Evolutionary conservation across 2,888 invertebrate genomes (phyloP), one percentile per base, ranked within the genome.

Genomic region (Polyommatus icarus): DNA sequence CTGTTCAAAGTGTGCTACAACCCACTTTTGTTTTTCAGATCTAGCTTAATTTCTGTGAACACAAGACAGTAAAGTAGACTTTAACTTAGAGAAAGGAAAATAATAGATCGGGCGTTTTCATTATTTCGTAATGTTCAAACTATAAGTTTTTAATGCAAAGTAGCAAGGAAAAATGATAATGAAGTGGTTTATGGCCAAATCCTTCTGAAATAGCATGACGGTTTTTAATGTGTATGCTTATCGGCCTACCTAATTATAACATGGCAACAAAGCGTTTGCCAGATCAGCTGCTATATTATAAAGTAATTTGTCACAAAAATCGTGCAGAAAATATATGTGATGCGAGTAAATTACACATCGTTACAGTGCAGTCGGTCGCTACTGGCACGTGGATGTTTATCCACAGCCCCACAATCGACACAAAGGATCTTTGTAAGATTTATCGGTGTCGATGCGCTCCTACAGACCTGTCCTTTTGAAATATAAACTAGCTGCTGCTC

Each of bases 381-480:
- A 54, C 54, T 54, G 54, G 54, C 50, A 71, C 54, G 57, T 36
- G 57, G 72, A 59, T 77, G 77, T 77, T 77, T 77, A 72, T 71
- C 24, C 72, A 57, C 32, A 72, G 77, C 71, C 72, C 57, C 57
- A 72, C 72, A 32, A 72, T 72, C 72, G 46, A 77, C 77, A 59
- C 72, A 72, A 77, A 77, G 72, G 77, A 72, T 40, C 77, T 77
- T 77, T 57, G 36, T 50, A 20, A 77, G 77, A 77, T 77, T 77
- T 77, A 77, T 77, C 59, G 77, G 7, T 54, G 40, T 77, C 57
- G 71, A 77, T 77, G 77, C 72, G 57, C 57, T 36, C 20, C 24
- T 57, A 32, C 57, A 36, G 77, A 54, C 50, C 18, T 54, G 75
- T 75, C 75, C 75, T 29, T 75, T 75, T 75, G 54, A 75, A 75